Conservation (phyloP, 2,888 invertebrate species). For the Lypha dubia region DNA sequence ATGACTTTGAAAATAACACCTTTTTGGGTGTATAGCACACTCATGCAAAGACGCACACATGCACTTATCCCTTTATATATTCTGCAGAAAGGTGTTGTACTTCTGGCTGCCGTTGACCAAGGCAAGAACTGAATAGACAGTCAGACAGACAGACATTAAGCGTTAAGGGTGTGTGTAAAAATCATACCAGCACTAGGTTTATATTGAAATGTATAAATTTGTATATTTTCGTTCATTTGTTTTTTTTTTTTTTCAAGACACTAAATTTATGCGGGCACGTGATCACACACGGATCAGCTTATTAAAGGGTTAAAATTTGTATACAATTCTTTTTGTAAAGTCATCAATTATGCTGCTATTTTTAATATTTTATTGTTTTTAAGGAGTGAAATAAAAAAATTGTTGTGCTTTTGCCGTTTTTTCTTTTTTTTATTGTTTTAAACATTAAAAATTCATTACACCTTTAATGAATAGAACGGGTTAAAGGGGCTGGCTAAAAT, state of each 20-base stretch:
- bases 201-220: conserved; percentile 33
- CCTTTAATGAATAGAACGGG: conserved; percentile 44
- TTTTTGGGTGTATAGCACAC: conserved; percentile 39
- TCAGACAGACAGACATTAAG: conserved; percentile 7
- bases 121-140: neutral
- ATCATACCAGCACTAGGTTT: conserved; percentile 21
- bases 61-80: conserved; percentile 36
- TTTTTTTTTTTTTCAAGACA: neutral
- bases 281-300: conserved; percentile 60
- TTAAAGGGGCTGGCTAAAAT: conserved; percentile 42
- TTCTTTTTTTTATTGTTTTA: conserved; percentile 23
- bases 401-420: conserved; percentile 59
- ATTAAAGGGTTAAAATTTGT: conserved; percentile 58
- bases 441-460: conserved; percentile 74
- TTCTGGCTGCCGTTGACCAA: neutral
- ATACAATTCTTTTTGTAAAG: conserved; percentile 43
- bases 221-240: too few species aligned
- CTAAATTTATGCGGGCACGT: conserved; percentile 62
- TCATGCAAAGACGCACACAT: neutral
- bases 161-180: conserved; percentile 60
- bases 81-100: conserved; percentile 48
- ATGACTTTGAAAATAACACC: conserved; percentile 64
- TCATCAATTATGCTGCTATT: conserved; percentile 73
- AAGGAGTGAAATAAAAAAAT: conserved; percentile 59
- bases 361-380: conserved; percentile 34